These are phyloP conservation scores for Columba guinea DNA, from an alignment of 2,797 vertebrate genomes.

Conservation along the genomic window DNA sequence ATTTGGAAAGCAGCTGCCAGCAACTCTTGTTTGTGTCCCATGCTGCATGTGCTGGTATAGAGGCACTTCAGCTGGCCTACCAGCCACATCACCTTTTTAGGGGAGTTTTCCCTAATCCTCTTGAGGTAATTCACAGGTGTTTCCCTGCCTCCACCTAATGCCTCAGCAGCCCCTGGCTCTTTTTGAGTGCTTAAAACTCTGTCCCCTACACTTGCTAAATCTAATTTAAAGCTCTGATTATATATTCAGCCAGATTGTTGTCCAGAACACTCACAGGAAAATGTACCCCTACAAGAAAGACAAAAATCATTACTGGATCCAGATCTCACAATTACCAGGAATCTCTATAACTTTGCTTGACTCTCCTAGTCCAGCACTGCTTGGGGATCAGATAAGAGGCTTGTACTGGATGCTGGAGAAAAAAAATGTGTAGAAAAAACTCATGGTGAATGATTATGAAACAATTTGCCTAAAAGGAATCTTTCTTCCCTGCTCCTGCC, in stretches of 20 bases:
- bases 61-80: neutral
- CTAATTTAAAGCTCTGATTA: neutral
- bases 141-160: neutral
- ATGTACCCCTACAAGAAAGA: neutral
- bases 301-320: neutral
- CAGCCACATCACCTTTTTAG: neutral
- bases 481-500: neutral
- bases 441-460: neutral
- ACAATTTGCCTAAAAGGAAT: neutral
- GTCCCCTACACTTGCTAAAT: neutral
- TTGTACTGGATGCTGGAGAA: neutral
- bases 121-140: neutral
- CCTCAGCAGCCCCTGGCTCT: neutral
- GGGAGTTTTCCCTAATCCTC: neutral
- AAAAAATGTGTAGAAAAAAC: neutral
- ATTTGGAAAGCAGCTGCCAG: neutral
- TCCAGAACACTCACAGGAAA: neutral
- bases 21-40: neutral
- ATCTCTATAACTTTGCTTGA: neutral
- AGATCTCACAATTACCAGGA: neutral
- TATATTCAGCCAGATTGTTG: neutral
- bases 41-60: neutral
- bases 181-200: neutral
- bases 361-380: neutral
- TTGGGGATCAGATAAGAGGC: neutral